Evolutionary conservation across 2,888 invertebrate species (phyloP), one percentile per base, ranked within the genome.

Genomic region (Dasysyrphus albostriatus): DNA sequence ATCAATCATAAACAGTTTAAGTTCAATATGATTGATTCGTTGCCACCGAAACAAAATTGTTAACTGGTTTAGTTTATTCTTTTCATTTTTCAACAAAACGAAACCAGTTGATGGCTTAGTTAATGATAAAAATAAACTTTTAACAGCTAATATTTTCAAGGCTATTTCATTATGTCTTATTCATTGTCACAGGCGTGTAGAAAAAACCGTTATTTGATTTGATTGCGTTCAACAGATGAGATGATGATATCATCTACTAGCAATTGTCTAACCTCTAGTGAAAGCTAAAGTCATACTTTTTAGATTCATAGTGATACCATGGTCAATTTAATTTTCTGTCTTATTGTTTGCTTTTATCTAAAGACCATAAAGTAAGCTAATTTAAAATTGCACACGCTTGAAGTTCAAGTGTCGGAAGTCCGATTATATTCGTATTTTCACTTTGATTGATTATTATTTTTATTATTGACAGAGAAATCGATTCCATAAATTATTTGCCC

Each of bases 231-330:
- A 39, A 47, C 47, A 82, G 59, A 39, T 19, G 61, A 16, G 32
- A 16, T 75, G 70, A 65, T 75, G 83, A 67, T 78, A 73, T 80
- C 79, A 75, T 75, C 78, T 56, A 61, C 51, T 58, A 47, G 44
- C 32, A 44, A 70, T 78, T 70, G 70, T 72, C 56, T 65, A 39
- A 65, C 16, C 10, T 34, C 5, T 16, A 73, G 77, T 51, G 83
- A 83, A 78, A 83, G 83, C 47, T 58, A 59, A 61, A 75, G 10
- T n/a, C n/a, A 37, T 54, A 5, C 12, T n/a, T 1, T 24, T 0
- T 24, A 12, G 3, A 5, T 29, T 16, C 7, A 4, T 44, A 2
- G 24, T 14, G 14, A 14, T 14, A 19, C 10, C 56, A 42, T 10
- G 72, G 58, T 58, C 56, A 77, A 56, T 42, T 58, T 16, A 63